Conservation (phyloP, 2,113 vertebrate genomes). For the Calonectris borealis region DNA sequence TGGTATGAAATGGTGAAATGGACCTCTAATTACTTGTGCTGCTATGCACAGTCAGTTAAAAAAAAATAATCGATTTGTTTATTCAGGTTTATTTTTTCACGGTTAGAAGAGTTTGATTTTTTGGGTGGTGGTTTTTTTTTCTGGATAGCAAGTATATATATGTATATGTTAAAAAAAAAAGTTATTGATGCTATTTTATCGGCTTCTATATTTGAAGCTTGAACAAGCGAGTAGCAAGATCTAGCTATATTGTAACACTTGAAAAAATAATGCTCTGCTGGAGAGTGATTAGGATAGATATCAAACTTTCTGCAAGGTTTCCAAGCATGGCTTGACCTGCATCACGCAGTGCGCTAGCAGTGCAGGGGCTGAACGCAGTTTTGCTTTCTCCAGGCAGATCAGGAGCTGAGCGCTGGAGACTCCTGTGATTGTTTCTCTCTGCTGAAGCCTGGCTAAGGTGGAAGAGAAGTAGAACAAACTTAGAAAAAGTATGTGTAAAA, state of each 20-base stretch:
- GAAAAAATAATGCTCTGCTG: not conserved
- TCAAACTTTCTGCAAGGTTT: not conserved
- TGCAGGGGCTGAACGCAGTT: rapidly evolving
- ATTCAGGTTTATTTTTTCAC: not conserved
- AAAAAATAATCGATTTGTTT: not conserved
- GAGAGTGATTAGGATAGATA: not conserved
- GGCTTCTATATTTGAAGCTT: not conserved
- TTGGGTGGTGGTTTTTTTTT: not conserved
- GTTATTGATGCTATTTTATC: not conserved
- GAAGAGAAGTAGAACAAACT: not conserved
- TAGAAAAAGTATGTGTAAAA: not conserved
- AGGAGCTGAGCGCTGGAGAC: not conserved
- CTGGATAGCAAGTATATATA: not conserved
- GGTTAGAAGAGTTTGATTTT: not conserved
- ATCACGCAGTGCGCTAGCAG: rapidly evolving
- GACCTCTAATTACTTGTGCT: not conserved
- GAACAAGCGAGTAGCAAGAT: not conserved
- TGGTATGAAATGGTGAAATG: not conserved
- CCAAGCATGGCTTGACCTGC: not conserved
- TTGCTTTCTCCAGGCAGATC: not conserved
- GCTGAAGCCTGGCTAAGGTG: not conserved
- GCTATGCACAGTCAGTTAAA: not conserved
- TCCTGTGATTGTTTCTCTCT: not conserved
- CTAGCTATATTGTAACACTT: not conserved
- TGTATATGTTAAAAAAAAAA: too few relatives aligned